phyloP scores from a whole-genome alignment of 2,113 vertebrate genomes.

The Zapus hudsonius region DNA sequence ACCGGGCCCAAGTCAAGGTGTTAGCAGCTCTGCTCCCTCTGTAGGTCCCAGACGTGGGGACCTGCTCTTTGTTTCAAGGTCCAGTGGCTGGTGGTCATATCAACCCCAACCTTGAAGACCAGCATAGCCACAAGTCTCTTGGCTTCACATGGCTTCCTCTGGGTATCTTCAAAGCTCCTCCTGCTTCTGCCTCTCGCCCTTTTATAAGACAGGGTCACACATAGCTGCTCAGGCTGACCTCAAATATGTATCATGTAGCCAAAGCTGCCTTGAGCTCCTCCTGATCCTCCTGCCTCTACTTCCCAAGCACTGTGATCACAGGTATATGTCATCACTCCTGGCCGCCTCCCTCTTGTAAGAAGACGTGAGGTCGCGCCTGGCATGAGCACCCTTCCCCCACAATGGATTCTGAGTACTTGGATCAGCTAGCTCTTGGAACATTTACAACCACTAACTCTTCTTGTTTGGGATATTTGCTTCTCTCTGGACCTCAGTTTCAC shows the following conservation, averaged over 20 bases:
- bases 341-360: not conserved
- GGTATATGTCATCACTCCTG: not conserved
- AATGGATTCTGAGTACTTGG: not conserved
- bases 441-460: not conserved
- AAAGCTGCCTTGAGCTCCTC: not conserved
- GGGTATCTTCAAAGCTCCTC: rapidly evolving
- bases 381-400: not conserved
- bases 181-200: too few relatives aligned
- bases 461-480: not conserved
- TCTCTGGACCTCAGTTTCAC: not conserved
- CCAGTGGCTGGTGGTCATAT: not conserved
- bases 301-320: not conserved
- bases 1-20: not conserved
- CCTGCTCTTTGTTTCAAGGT: not conserved
- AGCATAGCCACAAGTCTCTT: not conserved
- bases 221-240: too few relatives aligned
- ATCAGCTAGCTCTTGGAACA: not conserved
- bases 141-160: not conserved
- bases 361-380: not conserved
- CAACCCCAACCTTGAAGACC: rapidly evolving
- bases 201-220: too few relatives aligned
- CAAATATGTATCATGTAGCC: not conserved
- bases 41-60: not conserved
- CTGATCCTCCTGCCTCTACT: too few relatives aligned
- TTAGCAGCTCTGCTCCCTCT: not conserved